These are phyloP conservation scores for Trichogramma pretiosum DNA, from an alignment of 1,140 invertebrate species.

Conservation along the genomic window DNA sequence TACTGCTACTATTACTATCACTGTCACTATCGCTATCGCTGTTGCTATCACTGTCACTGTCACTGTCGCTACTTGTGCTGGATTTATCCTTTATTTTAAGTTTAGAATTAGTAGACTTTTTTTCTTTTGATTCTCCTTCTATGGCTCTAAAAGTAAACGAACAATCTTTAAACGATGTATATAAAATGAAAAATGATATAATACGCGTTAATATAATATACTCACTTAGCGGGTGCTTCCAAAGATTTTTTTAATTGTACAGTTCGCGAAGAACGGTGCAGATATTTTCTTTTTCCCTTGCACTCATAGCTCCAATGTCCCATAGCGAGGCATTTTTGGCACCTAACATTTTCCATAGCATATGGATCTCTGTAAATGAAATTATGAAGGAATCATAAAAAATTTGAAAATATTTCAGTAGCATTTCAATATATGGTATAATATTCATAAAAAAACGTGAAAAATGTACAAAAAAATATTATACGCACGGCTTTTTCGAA, in stretches of 20 bases:
- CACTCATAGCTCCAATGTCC: slow-evolving; percentile 92
- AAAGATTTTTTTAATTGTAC: slow-evolving; percentile 67
- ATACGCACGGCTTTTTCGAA: not conserved
- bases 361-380: slow-evolving; percentile 40
- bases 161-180: slow-evolving; percentile 3
- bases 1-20: slow-evolving; percentile 18
- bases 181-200: slow-evolving; percentile 2
- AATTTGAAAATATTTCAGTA: slow-evolving; percentile 21
- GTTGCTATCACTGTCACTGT: slow-evolving; percentile 21
- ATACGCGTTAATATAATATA: not conserved
- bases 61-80: slow-evolving; percentile 27
- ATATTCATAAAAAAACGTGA: not conserved
- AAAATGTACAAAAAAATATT: not conserved
- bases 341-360: slow-evolving; percentile 59
- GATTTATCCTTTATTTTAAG: slow-evolving; percentile 21
- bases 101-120: slow-evolving; percentile 20
- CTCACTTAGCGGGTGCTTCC: slow-evolving; percentile 38
- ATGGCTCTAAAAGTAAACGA: slow-evolving; percentile 17
- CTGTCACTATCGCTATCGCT: slow-evolving; percentile 17
- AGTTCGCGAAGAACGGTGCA: slow-evolving; percentile 73
- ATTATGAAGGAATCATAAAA: slow-evolving; percentile 8
- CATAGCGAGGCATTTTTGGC: slow-evolving; percentile 84
- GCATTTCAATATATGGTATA: not conserved
- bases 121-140: slow-evolving; percentile 21
- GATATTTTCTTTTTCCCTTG: slow-evolving; percentile 79